Conservation (phyloP, 1,140 invertebrate genomes). For the Pogonomyrmex californicus region DNA sequence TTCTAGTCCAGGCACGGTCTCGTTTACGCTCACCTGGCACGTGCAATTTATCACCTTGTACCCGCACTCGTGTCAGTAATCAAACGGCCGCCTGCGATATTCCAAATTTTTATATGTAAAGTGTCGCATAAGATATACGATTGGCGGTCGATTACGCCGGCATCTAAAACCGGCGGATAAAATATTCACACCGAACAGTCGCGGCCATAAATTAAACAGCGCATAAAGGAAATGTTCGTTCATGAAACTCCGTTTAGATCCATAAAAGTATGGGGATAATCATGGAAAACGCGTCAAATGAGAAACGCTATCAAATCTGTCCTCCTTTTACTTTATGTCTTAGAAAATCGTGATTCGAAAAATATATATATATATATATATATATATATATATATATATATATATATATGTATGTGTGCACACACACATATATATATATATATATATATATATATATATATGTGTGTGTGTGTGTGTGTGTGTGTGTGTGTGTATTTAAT, state of each 20-base stretch:
- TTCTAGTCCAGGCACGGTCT: constrained; percentile 13
- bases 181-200: constrained; percentile 45
- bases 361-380: not conserved
- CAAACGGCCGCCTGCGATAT: constrained; percentile 55
- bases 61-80: constrained; percentile 43
- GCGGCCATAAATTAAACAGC: constrained; percentile 23
- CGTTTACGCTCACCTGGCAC: constrained; percentile 22
- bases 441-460: too few species aligned
- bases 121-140: constrained; percentile 57
- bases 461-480: too few species aligned
- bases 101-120: constrained; percentile 58
- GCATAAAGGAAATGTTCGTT: constrained; percentile 15
- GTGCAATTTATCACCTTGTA: constrained; percentile 55
- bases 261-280: not conserved
- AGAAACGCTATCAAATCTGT: not conserved
- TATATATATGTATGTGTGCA: too few species aligned
- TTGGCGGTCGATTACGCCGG: constrained; percentile 47
- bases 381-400: too few species aligned
- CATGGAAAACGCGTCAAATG: not conserved
- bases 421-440: too few species aligned
- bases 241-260: not conserved
- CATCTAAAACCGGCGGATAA: constrained; percentile 37
- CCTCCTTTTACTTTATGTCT: not conserved
- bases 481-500: too few species aligned
- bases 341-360: not conserved